These are phyloP conservation scores for Bombus pascuorum DNA, from an alignment of 1,140 invertebrate species.

Conservation along the genomic window DNA sequence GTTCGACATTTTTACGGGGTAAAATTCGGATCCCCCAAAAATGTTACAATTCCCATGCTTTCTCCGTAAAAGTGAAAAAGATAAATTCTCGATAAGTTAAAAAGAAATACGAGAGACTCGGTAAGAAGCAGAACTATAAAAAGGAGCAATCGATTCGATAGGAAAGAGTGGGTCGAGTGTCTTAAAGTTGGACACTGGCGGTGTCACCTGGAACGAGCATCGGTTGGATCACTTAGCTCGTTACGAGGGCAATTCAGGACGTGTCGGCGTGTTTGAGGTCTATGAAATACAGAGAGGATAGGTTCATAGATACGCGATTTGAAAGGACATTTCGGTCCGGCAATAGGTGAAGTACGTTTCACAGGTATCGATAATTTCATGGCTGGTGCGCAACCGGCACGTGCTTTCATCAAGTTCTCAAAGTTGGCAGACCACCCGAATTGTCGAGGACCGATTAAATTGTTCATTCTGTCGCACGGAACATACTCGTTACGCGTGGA, in stretches of 20 bases:
- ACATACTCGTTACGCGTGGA: constrained; percentile 32
- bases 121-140: neutral
- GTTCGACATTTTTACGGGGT: neutral
- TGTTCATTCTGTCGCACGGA: constrained; percentile 57
- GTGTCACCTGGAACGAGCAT: constrained; percentile 25
- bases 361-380: constrained; percentile 62
- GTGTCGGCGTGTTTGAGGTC: constrained; percentile 57
- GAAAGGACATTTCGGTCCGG: constrained; percentile 32
- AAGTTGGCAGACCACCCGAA: constrained; percentile 63
- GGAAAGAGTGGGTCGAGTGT: constrained; percentile 28
- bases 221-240: constrained; percentile 57
- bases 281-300: constrained; percentile 20
- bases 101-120: neutral
- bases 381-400: constrained; percentile 56
- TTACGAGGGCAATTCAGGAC: constrained; percentile 50
- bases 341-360: constrained; percentile 56
- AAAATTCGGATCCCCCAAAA: neutral
- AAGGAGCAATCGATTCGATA: constrained; percentile 7
- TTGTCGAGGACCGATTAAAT: constrained; percentile 63
- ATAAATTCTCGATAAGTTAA: no score
- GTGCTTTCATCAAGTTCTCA: constrained; percentile 63
- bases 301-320: constrained; percentile 52
- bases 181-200: constrained; percentile 32
- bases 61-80: neutral
- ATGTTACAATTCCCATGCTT: neutral